Conservation (phyloP, 2,113 vertebrate genomes). For the Dipodomys spectabilis region DNA sequence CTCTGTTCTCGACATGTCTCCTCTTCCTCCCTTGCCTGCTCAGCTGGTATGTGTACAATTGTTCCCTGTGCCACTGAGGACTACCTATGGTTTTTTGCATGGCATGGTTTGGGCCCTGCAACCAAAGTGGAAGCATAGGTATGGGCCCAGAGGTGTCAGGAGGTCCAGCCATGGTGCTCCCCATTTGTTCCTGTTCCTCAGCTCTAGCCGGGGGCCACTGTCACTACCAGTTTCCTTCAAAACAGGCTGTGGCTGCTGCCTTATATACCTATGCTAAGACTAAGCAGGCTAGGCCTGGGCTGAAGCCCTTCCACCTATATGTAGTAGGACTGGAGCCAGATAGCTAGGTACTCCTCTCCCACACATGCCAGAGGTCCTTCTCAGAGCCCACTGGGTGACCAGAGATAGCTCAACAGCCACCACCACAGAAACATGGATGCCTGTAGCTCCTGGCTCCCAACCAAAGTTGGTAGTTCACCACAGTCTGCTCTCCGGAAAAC, state of each 20-base stretch:
- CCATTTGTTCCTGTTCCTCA: background rate
- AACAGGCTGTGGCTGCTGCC: background rate
- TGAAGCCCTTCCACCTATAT: background rate
- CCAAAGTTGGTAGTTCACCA: background rate
- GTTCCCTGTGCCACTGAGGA: slow-evolving; percentile 1
- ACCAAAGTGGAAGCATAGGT: background rate
- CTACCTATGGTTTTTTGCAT: background rate
- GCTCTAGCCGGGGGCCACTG: background rate
- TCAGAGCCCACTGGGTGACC: background rate
- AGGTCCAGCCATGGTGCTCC: background rate
- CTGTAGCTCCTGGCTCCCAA: background rate
- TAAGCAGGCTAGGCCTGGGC: slow-evolving; percentile 36
- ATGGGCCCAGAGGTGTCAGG: slow-evolving; percentile 8
- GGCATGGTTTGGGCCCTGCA: background rate
- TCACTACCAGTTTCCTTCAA: slow-evolving; percentile 21
- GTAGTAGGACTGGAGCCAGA: background rate
- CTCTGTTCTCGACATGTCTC: background rate
- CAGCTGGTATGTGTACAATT: background rate
- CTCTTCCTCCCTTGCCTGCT: slow-evolving; percentile 22
- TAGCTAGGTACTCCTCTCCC: background rate
- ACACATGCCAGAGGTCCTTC: background rate
- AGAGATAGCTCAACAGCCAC: background rate
- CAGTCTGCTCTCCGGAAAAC: background rate
- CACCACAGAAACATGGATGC: background rate
- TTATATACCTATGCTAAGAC: background rate